phyloP scores from a whole-genome alignment of 2,113 vertebrate genomes.

The Maccullochella peelii region DNA sequence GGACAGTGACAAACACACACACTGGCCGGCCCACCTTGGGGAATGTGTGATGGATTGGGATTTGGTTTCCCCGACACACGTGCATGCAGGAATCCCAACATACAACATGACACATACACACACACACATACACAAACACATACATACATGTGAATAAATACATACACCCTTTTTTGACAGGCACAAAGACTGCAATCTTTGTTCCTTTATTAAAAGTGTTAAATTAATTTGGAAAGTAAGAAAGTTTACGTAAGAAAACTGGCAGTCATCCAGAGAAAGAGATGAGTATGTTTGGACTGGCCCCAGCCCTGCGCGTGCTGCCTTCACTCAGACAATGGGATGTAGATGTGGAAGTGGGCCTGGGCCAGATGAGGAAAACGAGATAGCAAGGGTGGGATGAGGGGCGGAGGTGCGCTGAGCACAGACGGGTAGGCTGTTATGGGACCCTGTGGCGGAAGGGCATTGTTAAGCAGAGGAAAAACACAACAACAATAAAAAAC shows the following conservation, averaged over 20 bases:
- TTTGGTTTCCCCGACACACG: constrained; percentile 70
- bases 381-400: constrained; percentile 84
- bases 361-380: constrained; percentile 83
- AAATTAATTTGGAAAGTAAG: constrained; percentile 73
- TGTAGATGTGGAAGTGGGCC: constrained; percentile 81
- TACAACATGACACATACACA: constrained; percentile 19
- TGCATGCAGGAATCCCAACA: constrained; percentile 48
- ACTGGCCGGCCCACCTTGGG: constrained; percentile 69
- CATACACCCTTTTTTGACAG: not conserved
- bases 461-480: constrained; percentile 90
- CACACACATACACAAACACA: constrained; percentile 16
- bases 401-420: constrained; percentile 83
- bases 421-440: constrained; percentile 80
- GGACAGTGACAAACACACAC: constrained; percentile 79
- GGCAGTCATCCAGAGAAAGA: constrained; percentile 78
- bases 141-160: constrained; percentile 34
- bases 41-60: constrained; percentile 77
- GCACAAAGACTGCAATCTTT: constrained; percentile 28
- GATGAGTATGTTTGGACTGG: constrained; percentile 84
- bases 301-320: constrained; percentile 84
- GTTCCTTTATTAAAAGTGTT: constrained; percentile 61
- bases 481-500: constrained; percentile 82
- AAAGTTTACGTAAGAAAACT: constrained; percentile 81
- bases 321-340: constrained; percentile 84
- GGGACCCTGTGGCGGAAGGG: constrained; percentile 87